These are phyloP conservation scores for Benitochromis conjunctus DNA, from an alignment of 2,113 vertebrate genomes.

Conservation along the genomic window DNA sequence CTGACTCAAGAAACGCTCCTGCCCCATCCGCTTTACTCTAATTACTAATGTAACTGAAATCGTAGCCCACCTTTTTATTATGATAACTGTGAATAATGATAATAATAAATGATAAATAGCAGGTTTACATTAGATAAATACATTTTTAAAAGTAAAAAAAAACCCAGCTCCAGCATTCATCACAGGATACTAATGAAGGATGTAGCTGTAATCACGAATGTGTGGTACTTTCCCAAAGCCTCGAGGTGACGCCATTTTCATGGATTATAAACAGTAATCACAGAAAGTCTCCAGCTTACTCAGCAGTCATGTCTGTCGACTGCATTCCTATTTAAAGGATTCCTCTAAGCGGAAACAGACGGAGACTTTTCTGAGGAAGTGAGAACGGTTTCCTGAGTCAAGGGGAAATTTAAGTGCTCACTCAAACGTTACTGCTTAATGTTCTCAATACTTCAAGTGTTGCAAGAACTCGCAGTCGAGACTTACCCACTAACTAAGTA, in stretches of 20 bases:
- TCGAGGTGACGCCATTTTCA: neutral
- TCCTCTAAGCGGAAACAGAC: neutral
- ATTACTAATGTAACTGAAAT: too few species aligned
- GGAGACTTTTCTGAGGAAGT: neutral
- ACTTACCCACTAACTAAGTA: neutral
- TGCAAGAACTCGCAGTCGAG: neutral
- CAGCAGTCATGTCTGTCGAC: neutral
- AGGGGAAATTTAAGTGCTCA: neutral
- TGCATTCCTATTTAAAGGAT: neutral
- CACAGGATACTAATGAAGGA: neutral
- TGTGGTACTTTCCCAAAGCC: neutral
- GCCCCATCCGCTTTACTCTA: too few species aligned
- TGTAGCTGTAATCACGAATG: fast-evolving
- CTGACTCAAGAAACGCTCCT: too few species aligned
- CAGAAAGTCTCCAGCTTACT: neutral
- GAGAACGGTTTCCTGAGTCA: neutral
- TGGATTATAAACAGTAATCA: neutral
- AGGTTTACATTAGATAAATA: neutral
- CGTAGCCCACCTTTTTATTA: too few species aligned
- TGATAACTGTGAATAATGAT: too few species aligned
- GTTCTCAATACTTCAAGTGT: neutral
- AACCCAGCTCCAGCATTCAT: neutral
- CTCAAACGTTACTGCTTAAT: neutral
- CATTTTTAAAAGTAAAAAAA: too few species aligned
- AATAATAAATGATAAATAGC: too few species aligned